Evolutionary conservation across 2,797 vertebrate species (phyloP), one percentile per base, ranked within the genome.

Genomic region (Epinephelus malabaricus): DNA sequence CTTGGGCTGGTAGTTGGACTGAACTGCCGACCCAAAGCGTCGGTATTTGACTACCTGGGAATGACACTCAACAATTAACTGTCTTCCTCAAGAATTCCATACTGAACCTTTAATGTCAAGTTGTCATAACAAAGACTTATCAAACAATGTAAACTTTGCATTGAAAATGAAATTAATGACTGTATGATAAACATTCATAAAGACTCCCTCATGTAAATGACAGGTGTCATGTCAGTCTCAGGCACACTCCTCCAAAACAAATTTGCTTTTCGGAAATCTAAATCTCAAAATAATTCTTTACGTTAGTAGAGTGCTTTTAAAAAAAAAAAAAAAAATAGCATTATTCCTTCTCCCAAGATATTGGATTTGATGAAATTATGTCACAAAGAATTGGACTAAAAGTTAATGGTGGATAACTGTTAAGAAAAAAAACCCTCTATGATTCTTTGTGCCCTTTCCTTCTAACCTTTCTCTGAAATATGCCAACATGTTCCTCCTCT

Each of bases 351-450:
- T 76, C 59, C 69, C 43, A 45, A 72, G 68, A 77, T 78, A 76
- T 66, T 63, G 59, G 64, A 77, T 83, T 86, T 75, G 73, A 89
- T 88, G 55, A 85, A 81, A 82, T 73, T 49, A 64, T 79, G 68
- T 88, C 49, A 79, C 54, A 83, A 76, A 74, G 5, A 83, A 71
- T 56, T 53, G 3, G 23, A 83, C 4, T 40, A 61, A 79, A 85
- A 55, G 23, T 70, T 50, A 56, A 82, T 53, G 43, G 30, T 2
- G 10, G 47, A 47, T n/a, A 56, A 81, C 7, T 4, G 54, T 43
- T 0, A 19, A 69, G 46, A 38, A 60, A 53, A 53, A 47, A 17
- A 19, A 4, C 11, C 11, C 25, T 34, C 13, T 18, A 3, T 68
- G 58, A 77, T 62, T 76, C 62, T 53, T 76, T 86, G 73, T 47